Evolutionary conservation across 2,113 vertebrate genomes (phyloP).

Genomic region (Opisthocomus hoazin): DNA sequence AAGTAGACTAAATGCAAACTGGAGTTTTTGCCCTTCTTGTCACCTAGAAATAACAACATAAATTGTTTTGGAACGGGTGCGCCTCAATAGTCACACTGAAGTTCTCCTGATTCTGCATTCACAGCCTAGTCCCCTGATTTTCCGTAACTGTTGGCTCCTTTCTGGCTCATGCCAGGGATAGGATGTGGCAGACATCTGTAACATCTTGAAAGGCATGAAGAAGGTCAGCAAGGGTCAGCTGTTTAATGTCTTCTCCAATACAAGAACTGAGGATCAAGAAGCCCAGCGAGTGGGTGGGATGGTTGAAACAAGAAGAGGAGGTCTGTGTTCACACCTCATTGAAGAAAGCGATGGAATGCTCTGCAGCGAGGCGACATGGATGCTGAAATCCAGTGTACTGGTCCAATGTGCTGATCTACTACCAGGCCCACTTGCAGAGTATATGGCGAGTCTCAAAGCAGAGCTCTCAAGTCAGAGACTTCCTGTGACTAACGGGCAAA

Average conservation of each 20-base stretch:
- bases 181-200: neutral
- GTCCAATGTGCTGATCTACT: neutral
- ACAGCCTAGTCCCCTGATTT: neutral
- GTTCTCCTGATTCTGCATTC: neutral
- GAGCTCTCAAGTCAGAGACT: neutral
- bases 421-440: neutral
- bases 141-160: neutral
- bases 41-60: neutral
- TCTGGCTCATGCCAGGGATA: neutral
- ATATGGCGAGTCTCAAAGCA: neutral
- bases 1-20: neutral
- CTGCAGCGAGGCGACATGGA: neutral
- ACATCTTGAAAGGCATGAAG: neutral
- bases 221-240: neutral
- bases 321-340: neutral
- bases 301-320: neutral
- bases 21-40: neutral
- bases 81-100: neutral
- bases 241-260: neutral
- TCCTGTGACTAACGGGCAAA: neutral
- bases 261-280: neutral
- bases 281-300: neutral
- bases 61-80: neutral
- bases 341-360: neutral
- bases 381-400: neutral